A percentile compares a stretch with the other conserved stretches of the same genome.
Evolutionary conservation across 2,113 vertebrate species (phyloP).

Genomic region (Lepidothrix coronata): DNA sequence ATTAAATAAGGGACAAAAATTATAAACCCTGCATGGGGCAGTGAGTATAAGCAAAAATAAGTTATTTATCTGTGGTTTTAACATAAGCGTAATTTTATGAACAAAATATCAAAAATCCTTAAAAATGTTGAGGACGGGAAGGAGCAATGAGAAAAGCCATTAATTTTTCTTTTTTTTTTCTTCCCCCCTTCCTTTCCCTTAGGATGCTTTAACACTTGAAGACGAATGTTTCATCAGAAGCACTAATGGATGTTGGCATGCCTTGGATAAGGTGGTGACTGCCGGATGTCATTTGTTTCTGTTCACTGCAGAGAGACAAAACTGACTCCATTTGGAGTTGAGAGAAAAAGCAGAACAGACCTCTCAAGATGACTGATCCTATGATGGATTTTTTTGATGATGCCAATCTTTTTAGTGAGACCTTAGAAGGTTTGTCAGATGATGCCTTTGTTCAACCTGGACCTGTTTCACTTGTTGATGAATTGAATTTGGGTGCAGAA

Average conservation of each 20-base stretch:
- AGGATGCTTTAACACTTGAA: constrained; percentile 38
- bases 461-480: constrained; percentile 92
- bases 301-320: constrained; percentile 51
- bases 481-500: constrained; percentile 90
- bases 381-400: constrained; percentile 99
- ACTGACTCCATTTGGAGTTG: constrained; percentile 69
- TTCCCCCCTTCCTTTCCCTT: neutral
- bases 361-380: constrained; percentile 82
- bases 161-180: neutral
- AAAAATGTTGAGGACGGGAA: neutral
- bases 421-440: constrained; percentile 89
- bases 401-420: constrained; percentile 92
- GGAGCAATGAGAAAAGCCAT: neutral
- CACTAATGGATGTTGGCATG: constrained; percentile 67
- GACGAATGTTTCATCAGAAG: constrained; percentile 44
- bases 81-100: neutral
- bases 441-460: constrained; percentile 88
- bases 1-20: neutral
- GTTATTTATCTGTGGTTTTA: neutral
- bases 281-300: constrained; percentile 60
- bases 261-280: constrained; percentile 71
- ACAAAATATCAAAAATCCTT: neutral
- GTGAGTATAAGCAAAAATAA: neutral
- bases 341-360: constrained; percentile 53
- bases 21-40: neutral